Conservation (phyloP, 2,113 vertebrate genomes). For the Microtus oregoni region DNA sequence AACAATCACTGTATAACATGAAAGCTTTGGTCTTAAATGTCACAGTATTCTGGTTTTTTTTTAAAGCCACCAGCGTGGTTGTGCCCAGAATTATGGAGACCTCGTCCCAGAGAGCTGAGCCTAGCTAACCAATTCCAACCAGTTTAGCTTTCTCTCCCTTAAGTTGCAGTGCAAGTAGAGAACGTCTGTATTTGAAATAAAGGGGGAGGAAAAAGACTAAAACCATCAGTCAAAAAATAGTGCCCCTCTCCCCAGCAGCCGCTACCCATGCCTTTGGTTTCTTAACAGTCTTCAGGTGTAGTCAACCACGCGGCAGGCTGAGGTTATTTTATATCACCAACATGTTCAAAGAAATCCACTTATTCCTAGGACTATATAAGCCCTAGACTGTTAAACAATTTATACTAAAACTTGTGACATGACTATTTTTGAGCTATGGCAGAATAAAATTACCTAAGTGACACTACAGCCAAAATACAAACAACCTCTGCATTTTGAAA, state of each 20-base stretch:
- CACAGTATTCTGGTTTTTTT: slow-evolving; percentile 24
- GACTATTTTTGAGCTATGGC: slow-evolving; percentile 57
- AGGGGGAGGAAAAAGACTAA: neutral
- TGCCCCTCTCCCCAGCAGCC: slow-evolving; percentile 1
- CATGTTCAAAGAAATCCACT: slow-evolving; percentile 4
- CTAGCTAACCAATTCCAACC: slow-evolving; percentile 60
- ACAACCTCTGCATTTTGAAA: slow-evolving; percentile 57
- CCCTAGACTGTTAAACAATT: slow-evolving; percentile 10
- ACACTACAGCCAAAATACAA: slow-evolving; percentile 40
- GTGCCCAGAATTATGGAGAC: slow-evolving; percentile 52
- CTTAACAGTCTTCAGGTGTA: slow-evolving; percentile 35
- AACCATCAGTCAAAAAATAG: slow-evolving; percentile 43
- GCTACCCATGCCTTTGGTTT: slow-evolving; percentile 59
- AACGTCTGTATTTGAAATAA: slow-evolving; percentile 73
- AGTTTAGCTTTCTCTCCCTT: slow-evolving; percentile 68
- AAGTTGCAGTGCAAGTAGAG: slow-evolving; percentile 80
- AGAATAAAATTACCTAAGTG: slow-evolving; percentile 46
- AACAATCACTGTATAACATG: slow-evolving; percentile 22
- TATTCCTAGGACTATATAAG: neutral
- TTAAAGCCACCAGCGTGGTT: slow-evolving; percentile 36
- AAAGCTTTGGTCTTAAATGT: slow-evolving; percentile 66
- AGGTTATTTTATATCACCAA: slow-evolving; percentile 59
- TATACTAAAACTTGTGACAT: slow-evolving; percentile 27
- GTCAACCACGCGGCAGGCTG: slow-evolving; percentile 68
- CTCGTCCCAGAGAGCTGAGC: slow-evolving; percentile 57